Evolutionary conservation across 1,140 invertebrate species (phyloP).

Genomic region (Apis florea): DNA sequence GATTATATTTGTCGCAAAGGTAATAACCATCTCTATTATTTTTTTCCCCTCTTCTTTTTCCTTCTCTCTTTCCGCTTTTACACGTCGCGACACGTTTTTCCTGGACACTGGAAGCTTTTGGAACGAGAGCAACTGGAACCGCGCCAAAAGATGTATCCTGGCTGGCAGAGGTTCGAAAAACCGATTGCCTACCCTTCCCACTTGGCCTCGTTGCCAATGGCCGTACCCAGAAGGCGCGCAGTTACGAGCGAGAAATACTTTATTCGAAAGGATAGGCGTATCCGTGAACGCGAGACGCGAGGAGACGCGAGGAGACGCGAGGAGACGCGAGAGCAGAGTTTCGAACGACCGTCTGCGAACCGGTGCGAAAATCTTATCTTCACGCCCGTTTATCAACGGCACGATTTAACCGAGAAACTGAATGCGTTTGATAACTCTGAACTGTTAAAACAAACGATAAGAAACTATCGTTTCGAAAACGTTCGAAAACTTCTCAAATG

Average conservation of each 20-base stretch:
- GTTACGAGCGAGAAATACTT: slow-evolving; percentile 47
- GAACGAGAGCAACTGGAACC: slow-evolving; percentile 61
- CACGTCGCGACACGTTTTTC: slow-evolving; percentile 13
- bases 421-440: too few relatives aligned
- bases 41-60: too few relatives aligned
- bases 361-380: too few relatives aligned
- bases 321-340: too few relatives aligned
- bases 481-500: too few relatives aligned
- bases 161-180: slow-evolving; percentile 48
- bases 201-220: slow-evolving; percentile 36
- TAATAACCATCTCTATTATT: slow-evolving; percentile 72
- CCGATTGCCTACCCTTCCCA: slow-evolving; percentile 51
- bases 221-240: background rate
- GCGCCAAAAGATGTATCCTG: slow-evolving; percentile 62
- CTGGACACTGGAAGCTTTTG: slow-evolving; percentile 35
- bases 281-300: background rate
- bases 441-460: too few relatives aligned
- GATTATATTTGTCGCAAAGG: slow-evolving; percentile 99
- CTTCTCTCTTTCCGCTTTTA: background rate
- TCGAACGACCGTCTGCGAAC: too few relatives aligned
- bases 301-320: background rate
- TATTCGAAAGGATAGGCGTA: slow-evolving; percentile 25
- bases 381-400: too few relatives aligned
- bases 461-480: too few relatives aligned
- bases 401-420: too few relatives aligned